Conservation (phyloP, 1,140 invertebrate species). For the Cydia amplana region DNA sequence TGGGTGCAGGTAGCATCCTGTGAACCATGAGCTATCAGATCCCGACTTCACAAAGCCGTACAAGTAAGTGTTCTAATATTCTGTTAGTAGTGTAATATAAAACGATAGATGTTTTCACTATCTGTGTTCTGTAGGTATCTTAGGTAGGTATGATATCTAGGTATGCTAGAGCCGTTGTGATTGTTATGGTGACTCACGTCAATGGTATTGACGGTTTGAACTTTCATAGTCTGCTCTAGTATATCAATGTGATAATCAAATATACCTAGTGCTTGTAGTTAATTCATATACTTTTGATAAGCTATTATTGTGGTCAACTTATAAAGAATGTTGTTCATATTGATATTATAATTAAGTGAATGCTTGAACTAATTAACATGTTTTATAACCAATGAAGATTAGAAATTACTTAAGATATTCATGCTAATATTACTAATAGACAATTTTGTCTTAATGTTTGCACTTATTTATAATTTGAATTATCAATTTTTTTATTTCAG, state of each 20-base stretch:
- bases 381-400: not conserved
- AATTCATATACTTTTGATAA: no score
- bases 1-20: slow-evolving; percentile 74
- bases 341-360: not conserved
- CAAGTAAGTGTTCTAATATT: slow-evolving; percentile 82
- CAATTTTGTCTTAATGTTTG: not conserved
- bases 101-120: not conserved
- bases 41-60: slow-evolving; percentile 86
- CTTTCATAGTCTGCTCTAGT: not conserved
- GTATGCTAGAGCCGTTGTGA: slow-evolving; percentile 27
- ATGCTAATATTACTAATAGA: no score
- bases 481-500: slow-evolving; percentile 71
- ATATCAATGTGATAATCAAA: not conserved
- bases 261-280: not conserved
- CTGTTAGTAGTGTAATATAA: not conserved
- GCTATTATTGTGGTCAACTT: not conserved
- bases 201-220: slow-evolving; percentile 37
- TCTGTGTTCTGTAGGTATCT: slow-evolving; percentile 12
- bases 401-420: not conserved
- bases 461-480: slow-evolving; percentile 25
- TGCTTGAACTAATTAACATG: not conserved
- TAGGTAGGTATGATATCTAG: slow-evolving; percentile 29
- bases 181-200: slow-evolving; percentile 39
- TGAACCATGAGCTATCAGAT: slow-evolving; percentile 89
- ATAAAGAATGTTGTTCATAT: not conserved